phyloP scores from a whole-genome alignment of 2,888 invertebrate species.

The Craniophora ligustri region DNA sequence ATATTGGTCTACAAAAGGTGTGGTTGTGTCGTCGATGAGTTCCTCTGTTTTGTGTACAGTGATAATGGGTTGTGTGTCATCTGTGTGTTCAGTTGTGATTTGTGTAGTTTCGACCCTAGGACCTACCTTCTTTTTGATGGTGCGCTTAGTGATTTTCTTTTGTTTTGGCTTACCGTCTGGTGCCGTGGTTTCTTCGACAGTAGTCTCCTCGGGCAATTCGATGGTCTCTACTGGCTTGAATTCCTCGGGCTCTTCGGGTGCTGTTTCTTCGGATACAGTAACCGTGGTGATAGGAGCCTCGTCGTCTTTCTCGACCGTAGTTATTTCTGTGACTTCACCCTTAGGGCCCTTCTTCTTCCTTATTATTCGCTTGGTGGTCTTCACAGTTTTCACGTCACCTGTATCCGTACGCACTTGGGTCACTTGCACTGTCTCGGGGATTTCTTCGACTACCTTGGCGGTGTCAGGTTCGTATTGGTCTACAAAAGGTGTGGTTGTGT shows the following conservation, averaged over 20 bases:
- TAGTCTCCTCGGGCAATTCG: neutral
- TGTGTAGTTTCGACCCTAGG: conserved; percentile 67
- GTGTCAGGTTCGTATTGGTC: neutral
- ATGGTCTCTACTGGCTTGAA: neutral
- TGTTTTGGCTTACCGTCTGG: conserved; percentile 38
- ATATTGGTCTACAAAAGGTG: conserved; percentile 58
- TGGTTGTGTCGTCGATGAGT: conserved; percentile 49
- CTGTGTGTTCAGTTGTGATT: conserved; percentile 57
- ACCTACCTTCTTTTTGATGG: conserved; percentile 58
- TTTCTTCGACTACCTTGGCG: conserved; percentile 11
- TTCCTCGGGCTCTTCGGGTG: conserved; percentile 10
- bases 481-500: conserved; percentile 2
- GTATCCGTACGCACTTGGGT: conserved; percentile 56
- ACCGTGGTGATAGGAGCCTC: conserved; percentile 18
- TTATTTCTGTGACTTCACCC: conserved; percentile 81
- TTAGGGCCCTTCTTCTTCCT: conserved; percentile 77
- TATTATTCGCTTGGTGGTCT: conserved; percentile 62
- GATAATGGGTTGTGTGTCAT: conserved; percentile 44
- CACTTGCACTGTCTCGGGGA: conserved; percentile 14
- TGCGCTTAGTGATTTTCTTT: conserved; percentile 57
- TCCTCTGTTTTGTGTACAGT: conserved; percentile 22
- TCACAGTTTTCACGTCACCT: conserved; percentile 62
- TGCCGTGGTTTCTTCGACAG: conserved; percentile 38
- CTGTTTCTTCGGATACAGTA: conserved; percentile 3
- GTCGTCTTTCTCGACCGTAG: conserved; percentile 69